Base-by-base conservation (phyloP, 2,888 invertebrate species). In the Megamerina dolium region DNA sequence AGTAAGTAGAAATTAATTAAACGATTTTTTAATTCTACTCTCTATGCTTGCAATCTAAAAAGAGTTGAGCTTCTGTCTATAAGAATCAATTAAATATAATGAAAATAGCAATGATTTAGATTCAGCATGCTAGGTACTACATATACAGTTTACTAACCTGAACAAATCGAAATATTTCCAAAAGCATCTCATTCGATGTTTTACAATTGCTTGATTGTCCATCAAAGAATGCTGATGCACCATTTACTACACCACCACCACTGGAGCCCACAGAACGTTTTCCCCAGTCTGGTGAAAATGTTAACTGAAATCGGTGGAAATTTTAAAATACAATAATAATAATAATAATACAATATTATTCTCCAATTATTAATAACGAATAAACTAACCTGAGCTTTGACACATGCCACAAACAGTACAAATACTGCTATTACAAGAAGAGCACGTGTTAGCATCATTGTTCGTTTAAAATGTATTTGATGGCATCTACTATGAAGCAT, bases 101-200 rank as follows among this genome's bases (percentile, higher is more conserved):
- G 8, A 37, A 37, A 37, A 32, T 6, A 20, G 38, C 2, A 14
- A 26, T 10, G 8, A 27, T 16, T 14, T 10, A 17, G 31, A 17
- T n/a, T n/a, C n/a, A n/a, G n/a, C n/a, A n/a, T n/a, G n/a, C n/a
- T n/a, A n/a, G n/a, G n/a, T n/a, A n/a, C n/a, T n/a, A n/a, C n/a
- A n/a, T n/a, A n/a, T 20, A 35, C 21, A 35, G 8, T 23, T 10
- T 18, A 41, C 31, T 37, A 40, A 63, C 64, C 56, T 64, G 68
- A 4, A 70, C 63, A 50, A 61, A 69, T 16, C 63, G 63, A 45
- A 70, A 68, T 48, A 70, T 69, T 33, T 68, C 63, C 50, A 70
- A 49, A 6, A 70, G 51, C 59, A 66, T 67, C 43, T 70, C 70
- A 37, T 65, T 64, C 5, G 69, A 63, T 17, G 60, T 57, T 36